A percentile compares a stretch with the other conserved stretches of the same genome.
Conservation (phyloP, 1,140 invertebrate species). For the Harlomillsia oculata region DNA sequence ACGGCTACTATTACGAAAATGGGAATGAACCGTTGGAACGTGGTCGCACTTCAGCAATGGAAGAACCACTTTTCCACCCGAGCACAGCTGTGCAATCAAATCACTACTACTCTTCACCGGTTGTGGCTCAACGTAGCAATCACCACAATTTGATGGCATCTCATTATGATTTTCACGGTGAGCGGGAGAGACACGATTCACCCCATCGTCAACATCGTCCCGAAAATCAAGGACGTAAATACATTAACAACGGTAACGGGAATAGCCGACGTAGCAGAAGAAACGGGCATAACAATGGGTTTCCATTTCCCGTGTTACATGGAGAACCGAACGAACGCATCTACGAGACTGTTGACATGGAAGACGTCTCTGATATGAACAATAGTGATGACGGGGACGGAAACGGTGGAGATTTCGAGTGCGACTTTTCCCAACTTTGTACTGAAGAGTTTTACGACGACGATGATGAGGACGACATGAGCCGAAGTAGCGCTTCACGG, state of each 20-base stretch:
- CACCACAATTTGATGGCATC: neutral
- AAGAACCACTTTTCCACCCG: too few species aligned
- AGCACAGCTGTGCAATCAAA: too few species aligned
- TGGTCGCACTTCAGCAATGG: too few species aligned
- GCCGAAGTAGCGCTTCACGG: too few species aligned
- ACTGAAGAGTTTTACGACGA: neutral
- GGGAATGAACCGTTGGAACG: too few species aligned
- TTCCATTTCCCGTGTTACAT: too few species aligned
- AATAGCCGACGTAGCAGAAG: too few species aligned
- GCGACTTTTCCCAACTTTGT: conserved; percentile 1
- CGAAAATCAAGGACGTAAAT: neutral
- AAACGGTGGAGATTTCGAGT: conserved; percentile 25
- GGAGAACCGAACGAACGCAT: conserved; percentile 29
- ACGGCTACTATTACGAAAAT: too few species aligned
- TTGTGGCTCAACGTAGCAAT: conserved; percentile 7
- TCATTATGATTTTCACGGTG: neutral
- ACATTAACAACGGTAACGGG: too few species aligned
- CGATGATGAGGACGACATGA: neutral
- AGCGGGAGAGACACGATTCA: neutral
- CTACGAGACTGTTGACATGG: conserved; percentile 32
- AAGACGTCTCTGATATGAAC: conserved; percentile 15
- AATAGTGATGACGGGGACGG: conserved; percentile 30
- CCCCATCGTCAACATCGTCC: neutral
- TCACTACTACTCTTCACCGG: conserved; percentile 24
- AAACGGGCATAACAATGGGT: too few species aligned